Percentiles rank a stretch among this genome's conserved stretches.
These are phyloP conservation scores for Herpailurus yagouaroundi DNA, from an alignment of 2,113 vertebrate species.

Conservation along the genomic window DNA sequence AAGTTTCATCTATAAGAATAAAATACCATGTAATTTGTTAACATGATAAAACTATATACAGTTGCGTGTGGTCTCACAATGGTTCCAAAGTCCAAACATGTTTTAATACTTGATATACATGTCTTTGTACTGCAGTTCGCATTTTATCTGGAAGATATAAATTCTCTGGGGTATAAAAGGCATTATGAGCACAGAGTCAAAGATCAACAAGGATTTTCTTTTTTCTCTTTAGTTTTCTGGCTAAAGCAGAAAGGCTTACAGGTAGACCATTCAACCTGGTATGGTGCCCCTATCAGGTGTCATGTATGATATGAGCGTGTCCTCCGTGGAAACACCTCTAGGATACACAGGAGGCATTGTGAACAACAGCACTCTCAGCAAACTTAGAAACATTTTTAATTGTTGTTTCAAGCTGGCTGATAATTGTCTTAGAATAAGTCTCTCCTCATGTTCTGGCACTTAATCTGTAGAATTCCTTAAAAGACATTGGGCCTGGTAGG, in stretches of 20 bases:
- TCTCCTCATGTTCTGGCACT: conserved; percentile 31
- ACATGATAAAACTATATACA: background rate
- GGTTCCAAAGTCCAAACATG: background rate
- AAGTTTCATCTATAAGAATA: background rate
- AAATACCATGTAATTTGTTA: conserved; percentile 8
- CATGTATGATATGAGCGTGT: rapidly evolving
- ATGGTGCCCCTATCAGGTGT: background rate
- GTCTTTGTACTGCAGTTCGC: background rate
- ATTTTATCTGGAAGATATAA: background rate
- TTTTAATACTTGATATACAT: background rate
- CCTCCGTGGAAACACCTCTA: background rate
- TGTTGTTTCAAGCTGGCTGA: conserved; percentile 34
- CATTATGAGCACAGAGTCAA: background rate
- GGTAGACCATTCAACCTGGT: background rate
- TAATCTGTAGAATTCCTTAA: conserved; percentile 63
- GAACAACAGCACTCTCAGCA: background rate
- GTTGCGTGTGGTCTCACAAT: background rate
- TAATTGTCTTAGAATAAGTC: conserved; percentile 45
- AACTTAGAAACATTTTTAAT: conserved; percentile 23
- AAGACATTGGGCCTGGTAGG: conserved; percentile 21
- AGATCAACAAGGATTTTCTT: background rate
- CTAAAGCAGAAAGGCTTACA: background rate
- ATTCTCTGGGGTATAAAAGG: background rate
- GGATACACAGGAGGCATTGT: background rate
- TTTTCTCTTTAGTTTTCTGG: background rate